These are phyloP conservation scores for Amphimedon queenslandica DNA, from an alignment of 37 sponge, comb jelly and placozoan genomes.

Conservation along the genomic window DNA sequence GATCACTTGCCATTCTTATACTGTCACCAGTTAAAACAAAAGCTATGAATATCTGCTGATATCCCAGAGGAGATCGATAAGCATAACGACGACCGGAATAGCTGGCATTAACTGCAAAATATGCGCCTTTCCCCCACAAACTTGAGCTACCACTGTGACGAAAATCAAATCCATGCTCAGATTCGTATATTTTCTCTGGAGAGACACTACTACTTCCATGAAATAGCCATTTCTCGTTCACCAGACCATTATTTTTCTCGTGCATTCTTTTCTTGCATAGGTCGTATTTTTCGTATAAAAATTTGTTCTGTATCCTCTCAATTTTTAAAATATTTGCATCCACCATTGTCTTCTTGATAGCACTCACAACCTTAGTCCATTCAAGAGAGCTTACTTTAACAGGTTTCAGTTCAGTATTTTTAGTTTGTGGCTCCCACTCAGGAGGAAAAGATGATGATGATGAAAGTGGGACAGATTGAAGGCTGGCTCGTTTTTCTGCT, in stretches of 20 bases:
- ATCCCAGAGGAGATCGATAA: not conserved
- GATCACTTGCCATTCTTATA: not conserved
- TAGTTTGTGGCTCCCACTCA: conserved; percentile 17
- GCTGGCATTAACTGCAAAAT: conserved; percentile 81
- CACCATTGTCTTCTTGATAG: conserved; percentile 31
- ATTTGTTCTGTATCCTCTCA: conserved; percentile 64
- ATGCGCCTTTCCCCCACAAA: conserved; percentile 75
- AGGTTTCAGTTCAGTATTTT: not conserved
- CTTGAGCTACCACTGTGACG: conserved; percentile 41
- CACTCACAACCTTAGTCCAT: conserved; percentile 10
- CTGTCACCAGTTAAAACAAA: conserved; percentile 52
- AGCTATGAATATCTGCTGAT: conserved; percentile 47
- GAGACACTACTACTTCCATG: conserved; percentile 54
- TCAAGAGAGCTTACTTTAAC: conserved; percentile 8
- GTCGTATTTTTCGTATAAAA: conserved; percentile 50
- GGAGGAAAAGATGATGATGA: conserved; percentile 3
- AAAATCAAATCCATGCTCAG: conserved; percentile 70
- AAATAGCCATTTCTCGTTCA: conserved; percentile 55
- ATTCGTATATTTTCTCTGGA: conserved; percentile 33
- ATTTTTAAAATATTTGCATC: conserved; percentile 13
- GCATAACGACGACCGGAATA: conserved; percentile 57
- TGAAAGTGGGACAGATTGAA: too few species aligned
- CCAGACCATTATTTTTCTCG: conserved; percentile 21
- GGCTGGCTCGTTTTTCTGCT: not conserved
- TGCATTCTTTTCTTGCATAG: conserved; percentile 35